phyloP scores from a whole-genome alignment of 2,888 invertebrate species.

The Theretra japonica region DNA sequence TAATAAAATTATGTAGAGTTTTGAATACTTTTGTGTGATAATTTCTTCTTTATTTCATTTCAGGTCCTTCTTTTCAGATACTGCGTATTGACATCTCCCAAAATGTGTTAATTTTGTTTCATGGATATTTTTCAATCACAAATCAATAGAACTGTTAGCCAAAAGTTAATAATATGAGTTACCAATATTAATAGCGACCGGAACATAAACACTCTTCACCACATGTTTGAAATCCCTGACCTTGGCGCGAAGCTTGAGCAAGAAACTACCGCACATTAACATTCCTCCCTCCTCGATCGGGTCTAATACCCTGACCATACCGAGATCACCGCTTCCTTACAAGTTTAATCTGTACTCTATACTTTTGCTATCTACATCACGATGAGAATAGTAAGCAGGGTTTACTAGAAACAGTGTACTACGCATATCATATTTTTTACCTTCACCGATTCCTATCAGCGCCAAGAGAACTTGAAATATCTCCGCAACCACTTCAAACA shows the following conservation, averaged over 20 bases:
- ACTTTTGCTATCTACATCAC: constrained; percentile 18
- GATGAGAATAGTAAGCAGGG: neutral
- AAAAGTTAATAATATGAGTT: neutral
- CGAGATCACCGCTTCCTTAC: constrained; percentile 28
- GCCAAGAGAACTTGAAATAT: constrained; percentile 13
- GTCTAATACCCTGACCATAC: constrained; percentile 40
- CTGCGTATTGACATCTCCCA: no score
- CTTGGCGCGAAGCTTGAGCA: neutral
- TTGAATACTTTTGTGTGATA: neutral
- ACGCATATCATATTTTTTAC: constrained; percentile 21
- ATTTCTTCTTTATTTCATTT: no score
- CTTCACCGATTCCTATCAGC: constrained; percentile 15
- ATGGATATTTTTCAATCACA: neutral
- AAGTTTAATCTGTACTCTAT: constrained; percentile 22
- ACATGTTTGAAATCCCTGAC: constrained; percentile 7
- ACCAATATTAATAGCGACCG: neutral
- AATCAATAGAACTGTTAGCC: neutral
- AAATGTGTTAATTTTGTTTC: no score
- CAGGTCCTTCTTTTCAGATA: no score
- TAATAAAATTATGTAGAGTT: neutral
- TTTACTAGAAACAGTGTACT: constrained; percentile 17
- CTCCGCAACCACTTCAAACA: constrained; percentile 4
- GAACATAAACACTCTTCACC: neutral
- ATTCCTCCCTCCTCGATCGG: constrained; percentile 31
- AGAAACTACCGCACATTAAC: constrained; percentile 29